phyloP scores from a whole-genome alignment of 2,888 invertebrate species.

The Mesorhabditis sp. region DNA sequence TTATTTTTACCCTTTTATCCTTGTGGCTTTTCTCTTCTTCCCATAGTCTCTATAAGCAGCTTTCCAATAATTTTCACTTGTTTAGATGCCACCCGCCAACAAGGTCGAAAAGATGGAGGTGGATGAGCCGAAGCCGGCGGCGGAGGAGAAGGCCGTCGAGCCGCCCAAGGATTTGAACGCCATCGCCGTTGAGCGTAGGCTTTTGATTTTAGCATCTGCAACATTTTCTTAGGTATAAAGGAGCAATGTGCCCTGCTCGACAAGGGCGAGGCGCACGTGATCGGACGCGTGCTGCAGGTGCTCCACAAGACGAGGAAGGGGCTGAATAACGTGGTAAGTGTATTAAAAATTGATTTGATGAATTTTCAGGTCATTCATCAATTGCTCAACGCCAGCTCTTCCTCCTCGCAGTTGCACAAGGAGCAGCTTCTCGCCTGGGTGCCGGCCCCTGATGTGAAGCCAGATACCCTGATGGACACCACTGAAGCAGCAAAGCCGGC shows the following conservation, averaged over 20 bases:
- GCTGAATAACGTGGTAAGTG: conserved; percentile 27
- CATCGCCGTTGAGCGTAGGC: conserved; percentile 37
- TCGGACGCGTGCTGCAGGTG: conserved; percentile 44
- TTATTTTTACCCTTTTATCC: too few species aligned
- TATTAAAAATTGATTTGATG: background rate
- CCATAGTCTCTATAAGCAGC: too few species aligned
- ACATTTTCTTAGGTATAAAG: conserved; percentile 24
- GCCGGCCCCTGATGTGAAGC: conserved; percentile 14
- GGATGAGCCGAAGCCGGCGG: conserved; percentile 27
- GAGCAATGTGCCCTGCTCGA: conserved; percentile 38
- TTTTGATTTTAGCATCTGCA: conserved; percentile 5
- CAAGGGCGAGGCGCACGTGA: conserved; percentile 42
- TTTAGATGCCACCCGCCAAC: conserved; percentile 9
- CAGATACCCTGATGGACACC: conserved; percentile 27
- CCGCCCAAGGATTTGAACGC: conserved; percentile 28
- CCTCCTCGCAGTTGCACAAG: conserved; percentile 12
- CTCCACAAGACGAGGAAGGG: conserved; percentile 46
- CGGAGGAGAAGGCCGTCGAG: conserved; percentile 21
- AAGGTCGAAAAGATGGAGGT: conserved; percentile 46
- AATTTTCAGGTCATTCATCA: conserved; percentile 19
- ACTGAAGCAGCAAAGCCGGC: conserved; percentile 13
- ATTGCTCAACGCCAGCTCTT: conserved; percentile 9
- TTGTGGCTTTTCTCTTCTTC: too few species aligned
- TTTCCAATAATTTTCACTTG: too few species aligned
- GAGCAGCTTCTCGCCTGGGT: conserved; percentile 11